These are phyloP conservation scores for Novumbra hubbsi DNA, from an alignment of 2,797 vertebrate species.

Conservation along the genomic window DNA sequence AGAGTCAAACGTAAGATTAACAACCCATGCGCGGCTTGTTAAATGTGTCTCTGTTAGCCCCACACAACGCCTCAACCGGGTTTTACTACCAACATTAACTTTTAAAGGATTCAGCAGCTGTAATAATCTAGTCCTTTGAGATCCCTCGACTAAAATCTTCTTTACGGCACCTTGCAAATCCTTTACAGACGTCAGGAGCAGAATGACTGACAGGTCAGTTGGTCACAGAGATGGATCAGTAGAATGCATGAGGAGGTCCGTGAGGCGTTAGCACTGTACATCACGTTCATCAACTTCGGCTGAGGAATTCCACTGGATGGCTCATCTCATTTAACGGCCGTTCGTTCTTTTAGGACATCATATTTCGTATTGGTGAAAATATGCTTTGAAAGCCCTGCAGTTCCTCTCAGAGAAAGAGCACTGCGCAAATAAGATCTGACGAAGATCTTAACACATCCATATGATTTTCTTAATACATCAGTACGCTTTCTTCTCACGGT, in stretches of 20 bases:
- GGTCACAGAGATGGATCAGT: not conserved
- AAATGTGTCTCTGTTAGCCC: not conserved
- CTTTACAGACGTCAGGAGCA: not conserved
- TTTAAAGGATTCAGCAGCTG: not conserved
- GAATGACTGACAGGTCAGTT: not conserved
- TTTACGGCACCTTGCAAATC: not conserved
- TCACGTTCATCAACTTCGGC: not conserved
- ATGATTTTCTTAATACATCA: too few species aligned
- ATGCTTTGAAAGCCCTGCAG: constrained; percentile 30
- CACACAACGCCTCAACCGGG: not conserved
- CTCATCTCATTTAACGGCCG: not conserved
- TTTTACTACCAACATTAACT: not conserved
- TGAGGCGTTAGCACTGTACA: not conserved
- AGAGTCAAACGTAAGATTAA: not conserved
- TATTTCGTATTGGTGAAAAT: constrained; percentile 21
- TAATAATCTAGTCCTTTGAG: not conserved
- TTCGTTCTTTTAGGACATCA: constrained; percentile 26
- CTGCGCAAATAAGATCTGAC: constrained; percentile 16
- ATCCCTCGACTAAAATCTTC: not conserved
- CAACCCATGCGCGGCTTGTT: not conserved
- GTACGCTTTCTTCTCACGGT: constrained; percentile 15
- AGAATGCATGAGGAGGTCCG: not conserved
- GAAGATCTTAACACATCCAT: constrained; percentile 24
- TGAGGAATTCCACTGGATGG: not conserved
- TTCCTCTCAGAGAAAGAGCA: constrained; percentile 12